A percentile compares a stretch with the other conserved stretches of the same genome.
phyloP scores from a whole-genome alignment of 2,113 vertebrate genomes.

The Phylloscopus trochilus region DNA sequence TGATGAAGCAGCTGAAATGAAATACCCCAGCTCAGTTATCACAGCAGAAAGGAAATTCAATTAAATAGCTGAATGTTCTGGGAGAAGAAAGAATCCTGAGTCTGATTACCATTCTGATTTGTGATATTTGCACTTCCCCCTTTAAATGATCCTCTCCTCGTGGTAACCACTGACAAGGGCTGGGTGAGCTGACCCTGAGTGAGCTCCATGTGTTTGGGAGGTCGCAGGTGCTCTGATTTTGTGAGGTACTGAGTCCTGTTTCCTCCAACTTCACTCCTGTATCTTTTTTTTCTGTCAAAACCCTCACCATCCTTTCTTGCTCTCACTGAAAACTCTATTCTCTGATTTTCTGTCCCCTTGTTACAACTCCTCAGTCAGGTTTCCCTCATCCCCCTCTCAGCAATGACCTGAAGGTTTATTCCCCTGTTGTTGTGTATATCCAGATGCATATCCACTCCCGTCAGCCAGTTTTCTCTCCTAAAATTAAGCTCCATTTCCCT shows the following conservation, averaged over 20 bases:
- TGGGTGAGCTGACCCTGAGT: not conserved
- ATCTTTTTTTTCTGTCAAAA: not conserved
- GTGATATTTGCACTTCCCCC: not conserved
- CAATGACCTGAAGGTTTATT: not conserved
- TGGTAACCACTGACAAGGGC: not conserved
- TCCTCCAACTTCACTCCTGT: not conserved
- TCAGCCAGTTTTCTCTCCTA: not conserved
- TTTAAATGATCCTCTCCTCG: not conserved
- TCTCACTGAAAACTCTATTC: not conserved
- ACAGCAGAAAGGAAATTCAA: not conserved
- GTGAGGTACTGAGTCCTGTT: not conserved
- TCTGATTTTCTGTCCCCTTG: not conserved
- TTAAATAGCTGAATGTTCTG: not conserved
- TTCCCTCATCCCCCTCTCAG: rapidly evolving
- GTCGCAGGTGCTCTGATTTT: not conserved
- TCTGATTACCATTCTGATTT: not conserved
- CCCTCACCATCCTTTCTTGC: not conserved
- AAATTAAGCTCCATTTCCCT: not conserved
- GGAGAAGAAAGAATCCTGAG: not conserved
- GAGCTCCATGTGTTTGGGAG: not conserved
- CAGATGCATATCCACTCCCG: not conserved
- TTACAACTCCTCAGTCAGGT: not conserved
- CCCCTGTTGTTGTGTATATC: not conserved
- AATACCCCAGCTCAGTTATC: not conserved
- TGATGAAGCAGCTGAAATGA: not conserved